Evolutionary conservation across 2,797 vertebrate species (phyloP).

Genomic region (Acanthurus tractus): DNA sequence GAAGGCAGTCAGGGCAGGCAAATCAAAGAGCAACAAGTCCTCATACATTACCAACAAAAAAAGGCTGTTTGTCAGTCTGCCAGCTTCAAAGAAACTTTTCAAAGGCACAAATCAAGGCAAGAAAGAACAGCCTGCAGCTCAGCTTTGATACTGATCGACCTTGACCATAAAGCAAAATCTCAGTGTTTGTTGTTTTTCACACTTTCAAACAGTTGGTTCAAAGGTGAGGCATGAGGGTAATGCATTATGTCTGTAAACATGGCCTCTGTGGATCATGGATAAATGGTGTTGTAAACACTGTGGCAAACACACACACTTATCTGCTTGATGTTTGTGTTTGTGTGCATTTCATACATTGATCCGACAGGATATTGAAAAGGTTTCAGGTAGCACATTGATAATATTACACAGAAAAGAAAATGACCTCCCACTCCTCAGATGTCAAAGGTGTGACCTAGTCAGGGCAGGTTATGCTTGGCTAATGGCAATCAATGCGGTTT

Average conservation of each 20-base stretch:
- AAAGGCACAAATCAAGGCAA: neutral
- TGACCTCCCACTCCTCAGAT: neutral
- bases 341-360: neutral
- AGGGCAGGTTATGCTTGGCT: neutral
- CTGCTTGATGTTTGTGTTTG: neutral
- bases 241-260: conserved; percentile 2
- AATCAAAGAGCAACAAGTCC: neutral
- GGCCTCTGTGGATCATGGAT: neutral
- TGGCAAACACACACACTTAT: neutral
- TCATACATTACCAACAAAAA: neutral
- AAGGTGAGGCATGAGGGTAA: neutral
- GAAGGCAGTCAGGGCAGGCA: neutral
- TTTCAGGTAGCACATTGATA: neutral
- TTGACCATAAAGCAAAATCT: neutral
- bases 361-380: neutral
- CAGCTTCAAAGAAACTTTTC: neutral
- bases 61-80: neutral
- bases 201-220: neutral
- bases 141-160: neutral
- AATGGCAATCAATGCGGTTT: neutral
- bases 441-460: neutral
- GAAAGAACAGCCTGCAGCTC: neutral
- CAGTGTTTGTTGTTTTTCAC: neutral
- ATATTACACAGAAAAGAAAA: neutral
- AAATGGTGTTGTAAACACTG: neutral